Conservation (phyloP, 2,888 invertebrate species). For the Yponomeuta malinellus region DNA sequence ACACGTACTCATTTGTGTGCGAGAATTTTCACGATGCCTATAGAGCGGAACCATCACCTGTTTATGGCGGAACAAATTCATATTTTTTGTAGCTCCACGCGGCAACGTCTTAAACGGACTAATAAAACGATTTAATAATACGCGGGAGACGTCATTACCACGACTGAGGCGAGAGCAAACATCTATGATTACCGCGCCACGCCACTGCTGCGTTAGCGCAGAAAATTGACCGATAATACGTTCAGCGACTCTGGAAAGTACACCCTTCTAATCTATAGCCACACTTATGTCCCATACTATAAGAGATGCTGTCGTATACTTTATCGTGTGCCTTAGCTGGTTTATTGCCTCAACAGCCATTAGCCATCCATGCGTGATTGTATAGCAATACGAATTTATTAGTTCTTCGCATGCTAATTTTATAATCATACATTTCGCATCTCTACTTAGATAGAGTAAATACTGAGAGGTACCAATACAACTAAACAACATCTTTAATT, state of each 20-base stretch:
- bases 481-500: too few species aligned
- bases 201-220: conserved; percentile 13
- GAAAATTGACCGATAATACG: conserved; percentile 11
- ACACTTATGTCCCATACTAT: not conserved
- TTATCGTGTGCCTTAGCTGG: not conserved
- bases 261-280: not conserved
- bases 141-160: conserved; percentile 18
- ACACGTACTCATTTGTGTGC: too few species aligned
- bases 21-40: too few species aligned
- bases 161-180: conserved; percentile 12
- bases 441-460: not conserved
- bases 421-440: not conserved
- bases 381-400: not conserved
- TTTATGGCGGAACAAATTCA: not conserved
- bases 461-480: not conserved
- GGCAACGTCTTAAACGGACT: conserved; percentile 2
- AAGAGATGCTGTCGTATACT: not conserved
- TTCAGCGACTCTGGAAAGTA: not conserved
- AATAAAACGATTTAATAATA: conserved; percentile 19
- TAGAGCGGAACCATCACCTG: not conserved
- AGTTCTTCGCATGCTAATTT: not conserved
- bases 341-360: conserved; percentile 11
- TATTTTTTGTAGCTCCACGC: not conserved
- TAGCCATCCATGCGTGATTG: conserved; percentile 7
- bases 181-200: conserved; percentile 16